phyloP scores from a whole-genome alignment of 2,888 invertebrate species.

The Cephus pulcher region DNA sequence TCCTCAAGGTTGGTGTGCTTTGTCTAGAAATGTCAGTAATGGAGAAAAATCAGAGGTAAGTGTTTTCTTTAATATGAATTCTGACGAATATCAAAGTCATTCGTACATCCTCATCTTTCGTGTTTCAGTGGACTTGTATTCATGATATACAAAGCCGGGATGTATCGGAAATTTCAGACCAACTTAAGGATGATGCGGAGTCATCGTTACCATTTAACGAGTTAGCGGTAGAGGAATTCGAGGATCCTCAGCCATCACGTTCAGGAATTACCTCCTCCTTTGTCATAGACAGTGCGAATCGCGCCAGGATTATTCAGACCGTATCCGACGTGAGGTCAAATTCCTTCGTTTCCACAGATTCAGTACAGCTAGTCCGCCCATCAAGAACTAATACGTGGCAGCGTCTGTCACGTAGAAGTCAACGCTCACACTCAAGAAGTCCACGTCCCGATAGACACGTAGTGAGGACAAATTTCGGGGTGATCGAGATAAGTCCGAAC shows the following conservation, averaged over 20 bases:
- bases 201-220: constrained; percentile 38
- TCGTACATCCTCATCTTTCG: constrained; percentile 18
- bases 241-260: constrained; percentile 51
- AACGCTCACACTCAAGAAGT: constrained; percentile 38
- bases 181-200: constrained; percentile 44
- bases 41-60: constrained; percentile 87
- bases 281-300: constrained; percentile 52
- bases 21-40: constrained; percentile 88
- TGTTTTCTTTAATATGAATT: constrained; percentile 15
- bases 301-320: constrained; percentile 46
- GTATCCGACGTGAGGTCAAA: constrained; percentile 40
- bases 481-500: constrained; percentile 42
- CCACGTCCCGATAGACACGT: constrained; percentile 39
- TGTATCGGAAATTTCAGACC: constrained; percentile 63
- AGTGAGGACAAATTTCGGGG: constrained; percentile 41
- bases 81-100: neutral
- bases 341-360: constrained; percentile 42
- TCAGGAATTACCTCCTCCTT: constrained; percentile 55
- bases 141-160: constrained; percentile 88
- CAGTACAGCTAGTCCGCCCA: constrained; percentile 41
- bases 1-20: constrained; percentile 89
- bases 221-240: constrained; percentile 45
- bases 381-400: constrained; percentile 48
- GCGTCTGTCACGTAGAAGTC: constrained; percentile 37
- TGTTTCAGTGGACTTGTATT: constrained; percentile 88